These are phyloP conservation scores for Drosophila vallismaia DNA, from an alignment of 2,888 invertebrate genomes.

Conservation along the genomic window DNA sequence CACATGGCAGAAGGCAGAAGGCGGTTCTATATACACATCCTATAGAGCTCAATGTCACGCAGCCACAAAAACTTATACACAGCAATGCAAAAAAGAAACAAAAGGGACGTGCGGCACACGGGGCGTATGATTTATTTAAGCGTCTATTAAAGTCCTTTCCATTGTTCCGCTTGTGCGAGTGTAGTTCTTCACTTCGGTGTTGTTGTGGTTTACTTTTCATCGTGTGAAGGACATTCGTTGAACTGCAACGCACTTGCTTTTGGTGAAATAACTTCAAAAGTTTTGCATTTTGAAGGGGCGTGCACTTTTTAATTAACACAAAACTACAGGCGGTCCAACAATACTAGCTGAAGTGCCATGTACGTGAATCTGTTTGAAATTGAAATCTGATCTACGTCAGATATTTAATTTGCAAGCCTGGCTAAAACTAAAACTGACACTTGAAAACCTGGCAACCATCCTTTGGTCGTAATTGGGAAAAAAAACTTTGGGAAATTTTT, in stretches of 20 bases:
- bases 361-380: conserved; percentile 25
- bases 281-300: conserved; percentile 40
- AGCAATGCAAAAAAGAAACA: conserved; percentile 7
- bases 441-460: not conserved
- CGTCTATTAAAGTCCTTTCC: conserved; percentile 70
- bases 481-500: not conserved
- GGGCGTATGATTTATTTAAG: conserved; percentile 74
- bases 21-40: conserved; percentile 18
- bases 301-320: conserved; percentile 56
- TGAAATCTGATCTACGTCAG: conserved; percentile 29
- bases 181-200: conserved; percentile 21
- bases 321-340: conserved; percentile 4
- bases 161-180: conserved; percentile 45
- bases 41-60: conserved; percentile 66
- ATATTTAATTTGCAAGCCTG: conserved; percentile 26
- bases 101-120: conserved; percentile 48
- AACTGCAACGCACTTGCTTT: conserved; percentile 53
- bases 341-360: conserved; percentile 1
- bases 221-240: conserved; percentile 64
- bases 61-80: conserved; percentile 21
- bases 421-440: conserved; percentile 6
- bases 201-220: conserved; percentile 35
- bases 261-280: conserved; percentile 46
- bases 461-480: not conserved
- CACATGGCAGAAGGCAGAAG: conserved; percentile 26